Evolutionary conservation across 2,797 vertebrate species (phyloP), one percentile per base, ranked within the genome.

Genomic region (Neostethus bicornis): DNA sequence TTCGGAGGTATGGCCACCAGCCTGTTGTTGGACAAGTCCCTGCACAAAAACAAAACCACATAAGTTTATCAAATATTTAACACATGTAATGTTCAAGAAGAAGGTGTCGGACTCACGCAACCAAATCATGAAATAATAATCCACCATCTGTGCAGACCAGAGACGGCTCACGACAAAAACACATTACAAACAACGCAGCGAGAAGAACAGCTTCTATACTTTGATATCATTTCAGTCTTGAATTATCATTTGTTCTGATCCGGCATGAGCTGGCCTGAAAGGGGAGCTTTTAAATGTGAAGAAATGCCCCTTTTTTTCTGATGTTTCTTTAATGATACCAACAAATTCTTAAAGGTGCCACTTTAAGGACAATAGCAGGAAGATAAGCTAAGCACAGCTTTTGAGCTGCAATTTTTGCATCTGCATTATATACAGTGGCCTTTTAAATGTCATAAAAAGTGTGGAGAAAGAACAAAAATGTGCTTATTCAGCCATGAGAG

Each of bases 1-100:
- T 91, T 80, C 0, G 87, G 86, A 50, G 94, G 90, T 73, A 99
- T 93, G 0, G 73, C 87, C 85, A 93, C 87, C 81, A 98, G 94
- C 83, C 87, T 91, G 91, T 99, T 99, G 81, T 63, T 93, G 84
- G 94, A 95, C 67, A 98, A 87, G 83, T 98, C 97, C 75, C 96
- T 98, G 91, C 2, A 4, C 1, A 35, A 67, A 85, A 84, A 74
- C 35, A 77, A 63, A 82, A 45, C 63, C 34, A 70, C 46, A 51
- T 55, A 16, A 5, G 24, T 48, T 47, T 32, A 62, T 11, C 57
- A 51, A 58, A 65, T 7, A 52, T 32, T 14, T 54, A 34, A 65
- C 9, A 69, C 8, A 68, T 24, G 35, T n/a, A 49, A 32, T 51
- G 12, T 44, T 37, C 26, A 19, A 57, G 49, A 21, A 19, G 26